Percentiles rank a stretch among this genome's conserved stretches.
Conservation (phyloP, 1,140 invertebrate species). For the Ostrea edulis region DNA sequence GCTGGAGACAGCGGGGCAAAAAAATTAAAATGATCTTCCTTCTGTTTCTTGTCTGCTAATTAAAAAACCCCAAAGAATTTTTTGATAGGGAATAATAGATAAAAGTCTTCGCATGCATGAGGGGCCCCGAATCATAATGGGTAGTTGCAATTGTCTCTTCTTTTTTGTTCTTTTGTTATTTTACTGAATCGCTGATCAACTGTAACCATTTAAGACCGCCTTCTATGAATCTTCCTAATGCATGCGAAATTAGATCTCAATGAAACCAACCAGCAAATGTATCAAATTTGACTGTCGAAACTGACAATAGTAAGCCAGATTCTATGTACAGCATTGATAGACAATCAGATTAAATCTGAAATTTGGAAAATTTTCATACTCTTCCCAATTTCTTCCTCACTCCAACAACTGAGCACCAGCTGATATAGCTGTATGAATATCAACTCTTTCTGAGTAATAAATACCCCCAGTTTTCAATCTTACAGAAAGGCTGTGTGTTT, state of each 20-base stretch:
- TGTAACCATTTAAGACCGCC: conserved; percentile 9
- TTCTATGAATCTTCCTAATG: conserved; percentile 16
- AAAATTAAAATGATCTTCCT: not conserved
- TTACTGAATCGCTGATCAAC: conserved; percentile 3
- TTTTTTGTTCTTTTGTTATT: conserved; percentile 27
- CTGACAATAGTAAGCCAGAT: not conserved
- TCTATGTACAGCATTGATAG: not conserved
- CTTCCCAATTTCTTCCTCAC: not conserved
- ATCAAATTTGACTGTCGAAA: conserved; percentile 1
- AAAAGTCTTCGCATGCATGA: conserved; percentile 24
- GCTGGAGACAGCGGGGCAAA: not conserved
- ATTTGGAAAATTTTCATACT: not conserved
- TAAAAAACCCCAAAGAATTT: conserved; percentile 14
- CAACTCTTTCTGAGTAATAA: too few species aligned
- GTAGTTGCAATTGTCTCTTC: conserved; percentile 33
- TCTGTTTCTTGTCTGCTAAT: conserved; percentile 24
- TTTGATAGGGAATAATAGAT: conserved; percentile 23
- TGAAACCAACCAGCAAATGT: not conserved
- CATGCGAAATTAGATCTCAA: conserved; percentile 19
- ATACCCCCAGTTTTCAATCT: too few species aligned
- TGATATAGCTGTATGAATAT: too few species aligned
- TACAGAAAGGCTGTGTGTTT: too few species aligned
- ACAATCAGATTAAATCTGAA: not conserved
- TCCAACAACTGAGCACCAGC: not conserved
- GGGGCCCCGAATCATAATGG: not conserved